A percentile compares a stretch with the other conserved stretches of the same genome.
Evolutionary conservation across 2,888 invertebrate genomes (phyloP).

Genomic region (Globia sparganii): DNA sequence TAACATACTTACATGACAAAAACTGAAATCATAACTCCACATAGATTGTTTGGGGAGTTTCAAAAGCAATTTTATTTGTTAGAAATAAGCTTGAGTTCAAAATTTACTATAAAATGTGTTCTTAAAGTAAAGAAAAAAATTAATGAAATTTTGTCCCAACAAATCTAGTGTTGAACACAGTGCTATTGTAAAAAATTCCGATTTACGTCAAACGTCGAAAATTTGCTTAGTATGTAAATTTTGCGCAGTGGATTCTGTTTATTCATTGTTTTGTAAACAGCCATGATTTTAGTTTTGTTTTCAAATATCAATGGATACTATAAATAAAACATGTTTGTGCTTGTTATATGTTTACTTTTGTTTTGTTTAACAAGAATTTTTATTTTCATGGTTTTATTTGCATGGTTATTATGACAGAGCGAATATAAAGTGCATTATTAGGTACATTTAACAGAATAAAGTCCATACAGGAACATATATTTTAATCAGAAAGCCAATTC

Average conservation of each 20-base stretch:
- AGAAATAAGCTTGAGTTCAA: not conserved
- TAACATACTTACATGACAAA: not conserved
- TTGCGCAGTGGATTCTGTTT: conserved; percentile 12
- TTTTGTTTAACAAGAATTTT: not conserved
- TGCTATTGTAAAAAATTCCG: conserved; percentile 36
- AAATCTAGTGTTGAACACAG: conserved; percentile 22
- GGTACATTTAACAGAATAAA: not conserved
- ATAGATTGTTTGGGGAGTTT: not conserved
- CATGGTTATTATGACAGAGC: not conserved
- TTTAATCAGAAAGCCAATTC: too few species aligned
- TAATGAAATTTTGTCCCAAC: conserved; percentile 6
- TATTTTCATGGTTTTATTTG: not conserved
- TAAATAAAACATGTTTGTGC: not conserved
- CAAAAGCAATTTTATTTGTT: not conserved
- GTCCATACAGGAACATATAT: not conserved
- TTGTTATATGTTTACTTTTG: not conserved
- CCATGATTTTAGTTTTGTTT: conserved; percentile 22
- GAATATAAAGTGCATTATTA: not conserved
- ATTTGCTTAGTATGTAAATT: conserved; percentile 49
- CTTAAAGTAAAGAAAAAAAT: conserved; percentile 12
- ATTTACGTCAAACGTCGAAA: conserved; percentile 45
- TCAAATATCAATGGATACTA: not conserved
- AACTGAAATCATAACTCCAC: not conserved
- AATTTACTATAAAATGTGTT: not conserved
- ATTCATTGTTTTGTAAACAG: conserved; percentile 25